Evolutionary conservation across 2,113 vertebrate genomes (phyloP), one percentile per base, ranked within the genome.

Genomic region (Anser brachyrhynchus): DNA sequence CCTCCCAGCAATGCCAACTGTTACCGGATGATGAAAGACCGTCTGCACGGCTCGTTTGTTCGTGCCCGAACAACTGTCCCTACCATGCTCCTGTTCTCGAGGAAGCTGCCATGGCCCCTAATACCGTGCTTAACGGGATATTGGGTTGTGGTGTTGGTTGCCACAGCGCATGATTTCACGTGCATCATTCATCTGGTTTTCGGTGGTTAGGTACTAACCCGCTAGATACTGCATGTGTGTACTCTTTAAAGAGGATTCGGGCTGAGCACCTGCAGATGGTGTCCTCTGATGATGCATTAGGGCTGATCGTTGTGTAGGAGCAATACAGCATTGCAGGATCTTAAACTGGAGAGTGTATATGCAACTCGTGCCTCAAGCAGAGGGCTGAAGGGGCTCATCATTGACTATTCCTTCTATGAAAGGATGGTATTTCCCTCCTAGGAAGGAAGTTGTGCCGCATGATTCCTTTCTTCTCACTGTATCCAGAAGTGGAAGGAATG

Each of bases 1-100:
- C 84, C 86, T 97, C 94, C 87, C 92, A 90, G 69, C 1, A 35
- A 66, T 95, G 96, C 66, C 87, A 96, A 51, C 87, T 81, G 85
- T 95, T 96, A 91, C 71, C 18, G 52, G 67, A 79, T 80, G 71
- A 80, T 89, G 87, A 95, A 81, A 1, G 22, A 91, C 84, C 69
- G 4, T 90, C 73, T 96, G 81, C 55, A 6, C 3, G 3, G 52
- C 62, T 74, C 35, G 22, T 58, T 41, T 70, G n/a, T 58, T 84
- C 2, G 0, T 61, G 33, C 78, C 84, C n/a, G 65, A 91, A 84
- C 62, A 86, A 74, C 44, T 77, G 70, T 49, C 37, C 8, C 1
- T 26, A 17, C 62, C 22, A 21, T 1, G 0, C 76, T 95, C 46
- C 46, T 49, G 41, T 41, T 41, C 41, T 41, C 41, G 41, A 41